Base-by-base conservation (phyloP, 2,797 vertebrate genomes). In the Sebastes ruberrimus region DNA sequence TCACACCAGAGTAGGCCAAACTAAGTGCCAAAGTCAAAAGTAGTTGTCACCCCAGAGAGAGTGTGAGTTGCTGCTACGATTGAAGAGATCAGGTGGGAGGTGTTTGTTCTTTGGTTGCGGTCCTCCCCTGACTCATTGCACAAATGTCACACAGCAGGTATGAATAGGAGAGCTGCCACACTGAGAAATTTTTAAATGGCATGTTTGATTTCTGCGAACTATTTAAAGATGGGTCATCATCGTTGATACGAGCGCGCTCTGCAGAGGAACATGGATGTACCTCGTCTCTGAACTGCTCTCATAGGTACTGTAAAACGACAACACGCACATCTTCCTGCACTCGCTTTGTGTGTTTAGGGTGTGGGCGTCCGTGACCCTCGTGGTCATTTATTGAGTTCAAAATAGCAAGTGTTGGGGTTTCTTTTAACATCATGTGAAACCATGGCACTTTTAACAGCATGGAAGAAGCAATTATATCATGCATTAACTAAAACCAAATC, bases 71-170 rank as follows among this genome's bases (percentile, higher is more conserved):
- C 57, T 78, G 82, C 83, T 78, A 3, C 88, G 83, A 86, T 81
- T 75, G 86, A 84, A 82, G 63, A 66, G 75, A 88, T 89, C 78
- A 90, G 89, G 95, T 94, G 94, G 95, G 95, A 94, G 95, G 96
- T 85, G 95, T 94, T 93, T 87, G 81, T 42, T 87, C 84, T 94
- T 94, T 82, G 83, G 92, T 93, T 95, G 94, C 86, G 91, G 94
- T 95, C 91, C 82, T 83, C 73, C 81, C 86, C 80, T 95, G 94
- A 95, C 85, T 95, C 94, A 95, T 93, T 88, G 82, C 86, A 74
- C 67, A 82, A 95, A 89, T 94, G 94, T 95, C 88, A 95, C 65
- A 81, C 80, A 85, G 79, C 78, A 89, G 90, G 82, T 92, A 86
- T 91, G 88, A 95, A 66, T 70, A 83, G 33, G 56, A 66, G 65